phyloP scores from a whole-genome alignment of 2,113 vertebrate genomes.

The Carassius gibelio region DNA sequence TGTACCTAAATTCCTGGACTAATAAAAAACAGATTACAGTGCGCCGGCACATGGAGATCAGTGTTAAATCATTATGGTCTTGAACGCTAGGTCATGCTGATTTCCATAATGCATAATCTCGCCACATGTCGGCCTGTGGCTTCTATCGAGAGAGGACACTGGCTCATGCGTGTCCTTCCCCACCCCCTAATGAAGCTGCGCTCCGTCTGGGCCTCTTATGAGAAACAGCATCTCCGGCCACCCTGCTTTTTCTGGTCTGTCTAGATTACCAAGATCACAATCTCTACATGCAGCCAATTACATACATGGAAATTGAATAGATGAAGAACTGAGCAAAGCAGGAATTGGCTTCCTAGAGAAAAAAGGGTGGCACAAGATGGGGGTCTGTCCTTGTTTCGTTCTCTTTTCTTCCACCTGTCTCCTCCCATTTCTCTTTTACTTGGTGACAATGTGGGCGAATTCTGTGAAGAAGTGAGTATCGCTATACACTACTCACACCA shows the following conservation, averaged over 20 bases:
- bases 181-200: slow-evolving; percentile 41
- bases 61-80: slow-evolving; percentile 83
- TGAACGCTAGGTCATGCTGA: slow-evolving; percentile 78
- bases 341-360: slow-evolving; percentile 49
- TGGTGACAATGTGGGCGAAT: background rate
- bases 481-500: background rate
- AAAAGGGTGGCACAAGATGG: slow-evolving; percentile 39
- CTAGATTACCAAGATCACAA: slow-evolving; percentile 60
- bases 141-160: slow-evolving; percentile 58
- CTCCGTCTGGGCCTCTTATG: slow-evolving; percentile 46
- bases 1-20: slow-evolving; percentile 75
- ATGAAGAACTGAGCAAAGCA: slow-evolving; percentile 51
- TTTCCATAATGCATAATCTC: slow-evolving; percentile 72
- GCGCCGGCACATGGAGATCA: slow-evolving; percentile 73
- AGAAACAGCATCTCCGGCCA: slow-evolving; percentile 43
- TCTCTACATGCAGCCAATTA: slow-evolving; percentile 64
- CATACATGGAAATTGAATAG: slow-evolving; percentile 61
- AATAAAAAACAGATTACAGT: slow-evolving; percentile 76
- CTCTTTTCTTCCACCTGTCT: slow-evolving; percentile 35
- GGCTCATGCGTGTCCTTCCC: slow-evolving; percentile 34
- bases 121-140: slow-evolving; percentile 61
- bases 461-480: background rate
- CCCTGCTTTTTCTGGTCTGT: slow-evolving; percentile 48
- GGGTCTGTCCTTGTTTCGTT: slow-evolving; percentile 49
- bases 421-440: slow-evolving; percentile 25